Conservation (phyloP, 2,113 vertebrate genomes). For the Stegastes partitus region DNA sequence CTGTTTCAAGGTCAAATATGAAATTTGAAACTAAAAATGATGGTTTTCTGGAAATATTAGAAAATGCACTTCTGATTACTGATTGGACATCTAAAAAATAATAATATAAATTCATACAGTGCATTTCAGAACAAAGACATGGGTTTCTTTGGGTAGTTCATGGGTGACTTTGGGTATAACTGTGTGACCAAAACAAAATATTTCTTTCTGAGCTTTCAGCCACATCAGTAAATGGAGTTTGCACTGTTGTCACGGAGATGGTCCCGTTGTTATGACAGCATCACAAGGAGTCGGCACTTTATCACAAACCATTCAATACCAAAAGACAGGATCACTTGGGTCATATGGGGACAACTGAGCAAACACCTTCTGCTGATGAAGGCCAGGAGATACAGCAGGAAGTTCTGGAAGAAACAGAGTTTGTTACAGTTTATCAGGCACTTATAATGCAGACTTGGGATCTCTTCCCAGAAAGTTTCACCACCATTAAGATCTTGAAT, state of each 20-base stretch:
- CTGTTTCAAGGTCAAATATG: background rate
- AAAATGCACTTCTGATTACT: background rate
- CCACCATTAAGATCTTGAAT: no score
- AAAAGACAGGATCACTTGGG: background rate
- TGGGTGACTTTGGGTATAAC: background rate
- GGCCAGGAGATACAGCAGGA: background rate
- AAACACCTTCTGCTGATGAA: conserved; percentile 1
- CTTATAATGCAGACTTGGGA: no score
- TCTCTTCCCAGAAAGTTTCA: no score
- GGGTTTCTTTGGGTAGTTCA: background rate
- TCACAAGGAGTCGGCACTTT: background rate
- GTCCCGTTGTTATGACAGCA: conserved; percentile 8
- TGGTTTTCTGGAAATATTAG: background rate
- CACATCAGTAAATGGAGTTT: conserved; percentile 5
- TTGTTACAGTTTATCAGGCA: no score
- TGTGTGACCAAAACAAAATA: background rate
- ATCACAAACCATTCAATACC: conserved; percentile 11
- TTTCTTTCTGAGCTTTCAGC: background rate
- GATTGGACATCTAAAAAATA: background rate
- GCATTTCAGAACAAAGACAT: background rate
- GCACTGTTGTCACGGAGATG: background rate
- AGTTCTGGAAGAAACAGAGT: background rate
- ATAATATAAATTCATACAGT: background rate
- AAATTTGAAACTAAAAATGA: background rate
- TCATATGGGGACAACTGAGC: background rate